phyloP scores from a whole-genome alignment of 1,140 invertebrate species.

The Micrasema minimum region DNA sequence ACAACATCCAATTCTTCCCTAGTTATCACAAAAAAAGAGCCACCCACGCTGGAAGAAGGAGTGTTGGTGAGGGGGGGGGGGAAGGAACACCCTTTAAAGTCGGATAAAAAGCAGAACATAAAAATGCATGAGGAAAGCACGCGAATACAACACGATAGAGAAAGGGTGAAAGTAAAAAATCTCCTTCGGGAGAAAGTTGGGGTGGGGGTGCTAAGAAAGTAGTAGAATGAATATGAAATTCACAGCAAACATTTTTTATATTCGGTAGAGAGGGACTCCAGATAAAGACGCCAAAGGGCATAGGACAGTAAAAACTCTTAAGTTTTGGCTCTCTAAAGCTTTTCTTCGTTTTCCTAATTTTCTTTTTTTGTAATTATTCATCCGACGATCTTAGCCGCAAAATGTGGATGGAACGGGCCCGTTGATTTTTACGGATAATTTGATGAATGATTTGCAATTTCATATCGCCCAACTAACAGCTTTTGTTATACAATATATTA shows the following conservation, averaged over 20 bases:
- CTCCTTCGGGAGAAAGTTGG: slow-evolving; percentile 42
- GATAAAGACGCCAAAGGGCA: slow-evolving; percentile 38
- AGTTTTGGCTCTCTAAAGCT: slow-evolving; percentile 28
- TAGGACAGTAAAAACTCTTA: slow-evolving; percentile 33
- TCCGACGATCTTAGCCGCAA: slow-evolving; percentile 22
- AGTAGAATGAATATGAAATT: slow-evolving; percentile 52
- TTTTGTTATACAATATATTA: neutral
- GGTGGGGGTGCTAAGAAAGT: slow-evolving; percentile 44
- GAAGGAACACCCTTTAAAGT: slow-evolving; percentile 67
- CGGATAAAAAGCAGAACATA: slow-evolving; percentile 70
- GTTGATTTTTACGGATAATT: slow-evolving; percentile 36
- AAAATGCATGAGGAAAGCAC: slow-evolving; percentile 70
- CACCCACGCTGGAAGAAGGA: slow-evolving; percentile 56
- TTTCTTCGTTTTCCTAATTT: slow-evolving; percentile 45
- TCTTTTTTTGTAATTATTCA: slow-evolving; percentile 48
- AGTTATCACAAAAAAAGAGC: slow-evolving; percentile 67
- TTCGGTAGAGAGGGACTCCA: slow-evolving; percentile 48
- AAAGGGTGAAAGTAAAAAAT: slow-evolving; percentile 63
- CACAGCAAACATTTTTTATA: slow-evolving; percentile 53
- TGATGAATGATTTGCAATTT: slow-evolving; percentile 38
- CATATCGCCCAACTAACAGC: neutral
- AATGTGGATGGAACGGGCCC: slow-evolving; percentile 12
- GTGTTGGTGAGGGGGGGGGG: slow-evolving; percentile 32
- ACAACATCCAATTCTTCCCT: slow-evolving; percentile 55
- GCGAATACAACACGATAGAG: slow-evolving; percentile 59